Evolutionary conservation across 2,888 invertebrate genomes (phyloP), one percentile per base, ranked within the genome.

Genomic region (Lordiphosa andalusiaca): DNA sequence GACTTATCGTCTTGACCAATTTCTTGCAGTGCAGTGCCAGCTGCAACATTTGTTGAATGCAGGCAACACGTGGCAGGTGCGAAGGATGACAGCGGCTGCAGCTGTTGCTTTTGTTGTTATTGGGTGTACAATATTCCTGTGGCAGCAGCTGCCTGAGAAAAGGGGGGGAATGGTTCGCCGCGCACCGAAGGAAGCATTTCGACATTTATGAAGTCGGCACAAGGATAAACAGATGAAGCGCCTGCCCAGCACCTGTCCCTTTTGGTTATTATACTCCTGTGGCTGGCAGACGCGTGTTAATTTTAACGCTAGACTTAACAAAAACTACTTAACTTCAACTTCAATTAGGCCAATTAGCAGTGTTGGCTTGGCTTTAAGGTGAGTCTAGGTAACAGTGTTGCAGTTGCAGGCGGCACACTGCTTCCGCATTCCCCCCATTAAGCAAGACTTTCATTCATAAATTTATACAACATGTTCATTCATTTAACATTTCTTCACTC

Each of bases 21-120:
- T 23, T 30, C 30, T 30, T 30, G 9, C 30, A 21, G 40, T 19
- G 40, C 40, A 35, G 12, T 21, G 12, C 23, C 10, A 35, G 41
- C 10, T 35, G 52, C 36, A 36, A n/a, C 47, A 13, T 12, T 16
- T 39, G 16, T 19, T 9, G 35, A 13, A 23, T 42, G 42, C 58
- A 62, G 57, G 80, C 76, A 77, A 77, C 76, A 77, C 84, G 76
- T 84, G 76, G 76, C 76, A 83, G 76, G 76, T 77, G 76, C 72
- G 69, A 38, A 53, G 56, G 38, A 66, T 74, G 75, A 71, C 67
- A 60, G 48, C 53, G 38, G 49, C 12, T 52, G 48, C 35, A 40
- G 9, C 39, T 49, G 53, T n/a, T 46, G 53, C 47, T 67, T 52
- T 47, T 55, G 40, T 30, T 16, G n/a, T 21, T 30, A 7, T 30